Evolutionary conservation across 2,888 invertebrate species (phyloP), one percentile per base, ranked within the genome.

Genomic region (Caenorhabditis uteleia): DNA sequence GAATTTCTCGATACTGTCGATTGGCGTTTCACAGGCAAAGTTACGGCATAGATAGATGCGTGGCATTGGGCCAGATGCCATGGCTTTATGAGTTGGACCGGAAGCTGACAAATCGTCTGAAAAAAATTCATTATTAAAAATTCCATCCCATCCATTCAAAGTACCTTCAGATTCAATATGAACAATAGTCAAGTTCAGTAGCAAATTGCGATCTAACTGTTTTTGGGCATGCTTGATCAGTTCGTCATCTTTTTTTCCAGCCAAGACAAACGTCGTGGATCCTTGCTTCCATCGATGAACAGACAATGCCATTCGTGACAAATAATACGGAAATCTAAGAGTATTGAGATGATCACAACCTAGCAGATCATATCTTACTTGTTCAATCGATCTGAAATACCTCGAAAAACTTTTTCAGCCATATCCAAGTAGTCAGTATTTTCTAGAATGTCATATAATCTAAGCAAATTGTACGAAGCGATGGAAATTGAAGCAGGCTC

Each of bases 401-500:
- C 86, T 2, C 46, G 29, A 38, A 79, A 60, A 12, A 86, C 57
- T 33, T 71, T 54, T 8, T 66, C 54, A 1, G 78, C 78, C 25
- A 51, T 59, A 14, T 86, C 83, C 7, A 83, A 81, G 81, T 87
- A 86, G 16, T 89, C 88, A 0, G 74, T 50, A 31, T 88, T 87
- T 80, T 89, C 88, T 80, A 91, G 89, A 25, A 85, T 75, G 0
- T 67, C 70, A 20, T 69, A 60, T 2, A 80, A 42, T 43, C 91
- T 87, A 27, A 90, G 86, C 16, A 93, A 86, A 85, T 95, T 95
- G 78, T 88, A 88, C 20, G 90, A 90, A 0, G 93, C 87, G 0
- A 94, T 90, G 40, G 93, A 93, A 84, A 95, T 95, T 29, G 93
- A 91, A 34, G 91, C 90, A 0, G 95, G 95, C 82, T 95, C 94